These are phyloP conservation scores for Babyrousa celebensis DNA, from an alignment of 2,797 vertebrate genomes.

Conservation along the genomic window DNA sequence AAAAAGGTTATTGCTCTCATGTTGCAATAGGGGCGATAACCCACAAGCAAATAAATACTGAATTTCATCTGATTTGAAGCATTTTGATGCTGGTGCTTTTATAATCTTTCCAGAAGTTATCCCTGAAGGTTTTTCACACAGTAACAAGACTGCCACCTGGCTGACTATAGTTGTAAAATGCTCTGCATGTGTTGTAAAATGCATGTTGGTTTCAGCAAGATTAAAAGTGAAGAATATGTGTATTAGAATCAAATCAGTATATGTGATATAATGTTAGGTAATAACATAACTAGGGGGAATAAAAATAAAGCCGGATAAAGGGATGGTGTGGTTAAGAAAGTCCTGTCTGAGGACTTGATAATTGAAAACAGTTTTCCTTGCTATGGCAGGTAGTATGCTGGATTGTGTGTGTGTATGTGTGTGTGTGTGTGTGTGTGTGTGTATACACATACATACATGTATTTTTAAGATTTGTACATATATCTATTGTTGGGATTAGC, in stretches of 20 bases:
- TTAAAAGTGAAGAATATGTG: slow-evolving; percentile 27
- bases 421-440: too few relatives aligned
- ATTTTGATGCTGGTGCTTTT: slow-evolving; percentile 34
- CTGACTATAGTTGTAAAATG: slow-evolving; percentile 67
- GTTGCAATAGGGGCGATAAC: background rate
- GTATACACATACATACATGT: too few relatives aligned
- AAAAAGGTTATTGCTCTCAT: background rate
- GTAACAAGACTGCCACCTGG: slow-evolving; percentile 79
- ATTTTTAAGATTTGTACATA: background rate
- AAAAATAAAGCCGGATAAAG: background rate
- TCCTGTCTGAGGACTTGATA: background rate
- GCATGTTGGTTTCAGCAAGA: background rate
- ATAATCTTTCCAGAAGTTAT: background rate
- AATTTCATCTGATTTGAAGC: slow-evolving; percentile 49
- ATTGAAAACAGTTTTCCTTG: background rate
- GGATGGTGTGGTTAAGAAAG: background rate
- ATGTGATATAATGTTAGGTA: background rate
- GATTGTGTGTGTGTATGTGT: background rate
- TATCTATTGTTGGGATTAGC: background rate
- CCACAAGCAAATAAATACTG: background rate
- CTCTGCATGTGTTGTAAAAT: background rate
- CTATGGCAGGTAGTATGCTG: background rate
- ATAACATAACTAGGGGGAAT: background rate
- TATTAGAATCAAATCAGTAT: slow-evolving; percentile 1
- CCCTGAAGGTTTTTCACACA: background rate